These are phyloP conservation scores for Philereme transversata DNA, from an alignment of 2,888 invertebrate genomes.

Conservation along the genomic window DNA sequence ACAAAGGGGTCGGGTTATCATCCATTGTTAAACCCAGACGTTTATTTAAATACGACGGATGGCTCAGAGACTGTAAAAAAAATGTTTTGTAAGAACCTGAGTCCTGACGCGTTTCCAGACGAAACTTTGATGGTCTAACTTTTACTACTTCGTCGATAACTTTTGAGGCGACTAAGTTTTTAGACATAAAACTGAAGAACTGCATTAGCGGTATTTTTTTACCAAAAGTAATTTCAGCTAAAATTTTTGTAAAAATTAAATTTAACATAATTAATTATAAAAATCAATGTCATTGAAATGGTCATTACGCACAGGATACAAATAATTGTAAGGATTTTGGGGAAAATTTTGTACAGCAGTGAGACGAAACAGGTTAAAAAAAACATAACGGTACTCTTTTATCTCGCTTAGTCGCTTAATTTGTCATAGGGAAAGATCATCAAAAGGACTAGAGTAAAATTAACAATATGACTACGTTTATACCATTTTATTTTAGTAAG, in stretches of 20 bases:
- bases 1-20: constrained; percentile 71
- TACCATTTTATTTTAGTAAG: constrained; percentile 4
- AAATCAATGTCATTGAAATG: too few species aligned
- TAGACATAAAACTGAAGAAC: not conserved
- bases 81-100: constrained; percentile 44
- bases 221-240: too few species aligned
- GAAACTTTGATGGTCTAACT: constrained; percentile 26
- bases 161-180: constrained; percentile 8
- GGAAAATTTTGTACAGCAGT: too few species aligned
- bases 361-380: too few species aligned
- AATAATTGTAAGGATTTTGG: too few species aligned
- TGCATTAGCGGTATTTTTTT: constrained; percentile 3
- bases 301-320: too few species aligned
- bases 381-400: too few species aligned
- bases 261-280: too few species aligned
- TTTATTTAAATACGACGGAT: constrained; percentile 73
- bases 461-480: not conserved
- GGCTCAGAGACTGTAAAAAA: constrained; percentile 47
- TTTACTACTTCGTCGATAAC: constrained; percentile 27
- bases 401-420: too few species aligned
- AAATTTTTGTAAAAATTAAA: not conserved
- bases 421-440: too few species aligned
- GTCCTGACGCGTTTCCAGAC: constrained; percentile 52
- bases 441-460: too few species aligned
- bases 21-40: constrained; percentile 77